These are phyloP conservation scores for Rhinophrynus dorsalis DNA, from an alignment of 2,797 vertebrate genomes.

Conservation along the genomic window DNA sequence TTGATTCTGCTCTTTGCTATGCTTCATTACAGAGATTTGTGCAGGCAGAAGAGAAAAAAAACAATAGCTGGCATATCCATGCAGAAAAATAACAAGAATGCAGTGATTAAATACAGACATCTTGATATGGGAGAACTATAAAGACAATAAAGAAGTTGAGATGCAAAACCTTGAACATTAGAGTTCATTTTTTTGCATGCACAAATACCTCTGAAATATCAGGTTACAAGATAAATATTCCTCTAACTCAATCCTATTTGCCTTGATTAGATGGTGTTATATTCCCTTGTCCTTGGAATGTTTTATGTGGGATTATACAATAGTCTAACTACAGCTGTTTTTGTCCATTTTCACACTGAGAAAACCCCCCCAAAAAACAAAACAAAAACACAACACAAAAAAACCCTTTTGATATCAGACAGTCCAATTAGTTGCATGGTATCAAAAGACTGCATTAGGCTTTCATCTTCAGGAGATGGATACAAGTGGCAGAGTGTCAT, in stretches of 20 bases:
- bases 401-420: constrained; percentile 66
- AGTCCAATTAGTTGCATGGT: constrained; percentile 83
- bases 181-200: not conserved
- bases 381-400: no score
- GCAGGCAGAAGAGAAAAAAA: not conserved
- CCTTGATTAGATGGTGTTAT: constrained; percentile 54
- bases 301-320: constrained; percentile 67
- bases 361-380: no score
- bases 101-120: constrained; percentile 29
- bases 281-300: constrained; percentile 69
- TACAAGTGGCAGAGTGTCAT: constrained; percentile 79
- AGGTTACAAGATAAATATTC: constrained; percentile 30
- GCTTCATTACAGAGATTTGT: not conserved
- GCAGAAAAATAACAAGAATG: constrained; percentile 13
- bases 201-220: constrained; percentile 28
- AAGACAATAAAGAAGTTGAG: not conserved
- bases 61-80: constrained; percentile 11
- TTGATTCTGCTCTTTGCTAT: constrained; percentile 15
- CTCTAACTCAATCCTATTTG: constrained; percentile 6
- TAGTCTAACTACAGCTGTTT: constrained; percentile 81
- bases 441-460: constrained; percentile 70
- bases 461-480: constrained; percentile 82
- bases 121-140: not conserved
- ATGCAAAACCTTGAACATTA: not conserved
- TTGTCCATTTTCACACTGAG: constrained; percentile 64